These are phyloP conservation scores for Bos indicus DNA, from an alignment of 2,113 vertebrate species.

Conservation along the genomic window DNA sequence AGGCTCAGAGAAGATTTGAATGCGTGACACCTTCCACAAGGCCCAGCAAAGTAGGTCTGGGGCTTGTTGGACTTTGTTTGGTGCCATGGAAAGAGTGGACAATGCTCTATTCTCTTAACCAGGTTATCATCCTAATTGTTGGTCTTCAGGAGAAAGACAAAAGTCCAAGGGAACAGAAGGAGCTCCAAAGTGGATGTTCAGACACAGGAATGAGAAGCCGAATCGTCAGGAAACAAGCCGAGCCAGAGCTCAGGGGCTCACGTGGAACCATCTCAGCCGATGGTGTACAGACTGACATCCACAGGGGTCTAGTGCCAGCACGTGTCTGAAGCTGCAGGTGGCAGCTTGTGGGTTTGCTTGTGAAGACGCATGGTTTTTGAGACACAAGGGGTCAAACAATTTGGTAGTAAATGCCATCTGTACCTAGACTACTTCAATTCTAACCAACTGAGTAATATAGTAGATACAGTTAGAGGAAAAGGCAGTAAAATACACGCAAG, in stretches of 20 bases:
- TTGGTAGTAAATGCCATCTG: accelerated
- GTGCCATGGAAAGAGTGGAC: neutral
- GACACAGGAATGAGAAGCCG: neutral
- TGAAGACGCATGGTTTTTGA: neutral
- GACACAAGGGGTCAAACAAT: neutral
- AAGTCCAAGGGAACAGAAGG: neutral
- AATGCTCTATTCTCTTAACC: too few species aligned
- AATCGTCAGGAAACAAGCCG: neutral
- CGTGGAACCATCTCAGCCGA: accelerated
- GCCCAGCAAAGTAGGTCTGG: neutral
- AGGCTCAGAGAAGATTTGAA: neutral
- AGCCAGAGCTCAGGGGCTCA: too few species aligned
- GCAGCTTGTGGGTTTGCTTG: neutral
- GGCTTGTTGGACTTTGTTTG: neutral
- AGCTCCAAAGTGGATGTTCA: neutral
- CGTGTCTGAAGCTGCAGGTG: accelerated
- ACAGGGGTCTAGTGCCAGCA: accelerated
- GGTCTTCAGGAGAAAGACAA: accelerated
- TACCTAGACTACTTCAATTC: neutral
- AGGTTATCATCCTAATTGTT: too few species aligned
- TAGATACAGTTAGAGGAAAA: neutral
- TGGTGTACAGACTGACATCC: accelerated
- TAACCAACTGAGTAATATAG: too few species aligned
- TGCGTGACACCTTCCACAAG: neutral
- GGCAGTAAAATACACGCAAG: neutral